Conservation (phyloP, 2,888 invertebrate genomes). For the Erpobdella octoculata region DNA sequence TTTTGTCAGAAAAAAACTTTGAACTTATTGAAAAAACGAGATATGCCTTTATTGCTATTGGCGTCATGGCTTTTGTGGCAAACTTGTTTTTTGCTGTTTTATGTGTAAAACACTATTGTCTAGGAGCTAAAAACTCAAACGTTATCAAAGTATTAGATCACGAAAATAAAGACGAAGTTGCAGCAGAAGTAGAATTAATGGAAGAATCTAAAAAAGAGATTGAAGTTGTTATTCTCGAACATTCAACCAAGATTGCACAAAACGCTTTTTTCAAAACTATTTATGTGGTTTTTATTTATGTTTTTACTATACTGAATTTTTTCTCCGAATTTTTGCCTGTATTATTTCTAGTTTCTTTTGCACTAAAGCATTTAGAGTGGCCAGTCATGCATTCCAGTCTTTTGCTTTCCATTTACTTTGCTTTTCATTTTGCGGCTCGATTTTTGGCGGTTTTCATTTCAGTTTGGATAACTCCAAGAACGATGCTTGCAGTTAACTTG, state of each 20-base stretch:
- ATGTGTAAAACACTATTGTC: constrained; percentile 1
- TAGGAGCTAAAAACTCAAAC: neutral
- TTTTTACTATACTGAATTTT: constrained; percentile 26
- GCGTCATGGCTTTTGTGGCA: constrained; percentile 4
- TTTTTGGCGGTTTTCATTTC: constrained; percentile 26
- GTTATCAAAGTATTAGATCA: neutral
- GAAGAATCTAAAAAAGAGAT: neutral
- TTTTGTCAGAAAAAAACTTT: neutral
- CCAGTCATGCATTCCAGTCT: constrained; percentile 23
- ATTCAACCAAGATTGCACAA: too few species aligned
- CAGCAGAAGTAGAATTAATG: neutral
- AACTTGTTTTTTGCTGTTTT: constrained; percentile 11
- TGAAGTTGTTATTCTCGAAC: too few species aligned
- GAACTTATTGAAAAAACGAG: neutral
- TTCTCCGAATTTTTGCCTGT: constrained; percentile 27
- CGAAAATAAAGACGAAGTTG: neutral
- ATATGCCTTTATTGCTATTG: constrained; percentile 29
- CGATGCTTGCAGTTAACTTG: constrained; percentile 25
- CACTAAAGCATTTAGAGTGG: constrained; percentile 27
- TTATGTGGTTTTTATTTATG: constrained; percentile 21
- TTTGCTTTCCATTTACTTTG: constrained; percentile 24
- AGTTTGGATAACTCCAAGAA: constrained; percentile 11
- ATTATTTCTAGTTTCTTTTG: constrained; percentile 25
- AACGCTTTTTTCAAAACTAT: neutral
- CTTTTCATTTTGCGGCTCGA: constrained; percentile 24